Evolutionary conservation across 2,797 vertebrate genomes (phyloP), one percentile per base, ranked within the genome.

Genomic region (Falco novaeseelandiae): DNA sequence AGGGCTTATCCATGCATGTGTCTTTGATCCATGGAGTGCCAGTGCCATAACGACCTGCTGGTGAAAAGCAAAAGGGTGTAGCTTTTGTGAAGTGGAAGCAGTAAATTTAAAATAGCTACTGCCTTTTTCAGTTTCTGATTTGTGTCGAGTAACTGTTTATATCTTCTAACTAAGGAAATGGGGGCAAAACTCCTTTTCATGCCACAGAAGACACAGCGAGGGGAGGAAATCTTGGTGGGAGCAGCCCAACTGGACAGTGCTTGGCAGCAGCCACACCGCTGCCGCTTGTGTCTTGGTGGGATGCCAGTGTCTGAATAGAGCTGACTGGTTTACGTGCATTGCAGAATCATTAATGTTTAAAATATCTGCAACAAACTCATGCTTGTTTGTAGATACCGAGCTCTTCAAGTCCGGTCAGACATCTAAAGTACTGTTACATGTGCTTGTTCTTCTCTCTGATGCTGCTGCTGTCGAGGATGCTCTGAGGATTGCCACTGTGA

Each of bases 241-340:
- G 69, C 40, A 38, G 79, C 52, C 22, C 5, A 6, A 26, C 5
- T 3, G 18, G 54, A 8, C 55, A 10, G 26, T 5, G 69, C 72
- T 54, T 52, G 73, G 88, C 57, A 10, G 18, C 1, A 1, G 8
- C 48, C 0, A 0, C 0, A 0, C 40, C 14, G 54, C 67, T 72
- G 51, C 55, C 0, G 0, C 7, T 15, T 10, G n/a, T 1, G 1
- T 29, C 61, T 46, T 58, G 83, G 44, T 71, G 55, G 1, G 4
- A 40, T 1, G 26, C 65, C 79, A 65, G 79, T 0, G 0, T 16
- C 42, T 5, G 19, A 38, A 17, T 10, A 36, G 67, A 65, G 83
- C 78, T 0, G 0, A 3, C 54, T 27, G 57, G 3, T n/a, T 58
- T 58, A 0, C 14, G 34, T 51, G 73, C 65, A 2, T n/a, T 1